A percentile compares a stretch with the other conserved stretches of the same genome.
These are phyloP conservation scores for Gymnorhina tibicen DNA, from an alignment of 2,113 vertebrate genomes.

Conservation along the genomic window DNA sequence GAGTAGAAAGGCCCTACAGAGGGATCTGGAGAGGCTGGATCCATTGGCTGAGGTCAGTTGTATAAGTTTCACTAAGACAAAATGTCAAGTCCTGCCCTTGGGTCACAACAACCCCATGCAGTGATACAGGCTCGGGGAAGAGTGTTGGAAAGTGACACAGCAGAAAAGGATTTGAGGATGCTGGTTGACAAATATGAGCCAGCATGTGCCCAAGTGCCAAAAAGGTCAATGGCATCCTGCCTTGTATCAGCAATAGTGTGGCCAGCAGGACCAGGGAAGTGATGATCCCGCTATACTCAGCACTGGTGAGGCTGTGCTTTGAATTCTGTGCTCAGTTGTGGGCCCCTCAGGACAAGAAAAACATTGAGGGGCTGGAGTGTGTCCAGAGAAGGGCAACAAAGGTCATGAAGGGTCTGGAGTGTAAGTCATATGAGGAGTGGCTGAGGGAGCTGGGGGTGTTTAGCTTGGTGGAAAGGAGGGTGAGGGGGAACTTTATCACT, in stretches of 20 bases:
- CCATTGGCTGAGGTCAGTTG: fast-evolving
- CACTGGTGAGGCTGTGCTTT: background rate
- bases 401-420: background rate
- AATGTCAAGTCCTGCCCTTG: background rate
- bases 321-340: background rate
- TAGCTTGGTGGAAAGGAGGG: background rate
- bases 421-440: background rate
- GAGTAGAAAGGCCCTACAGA: background rate
- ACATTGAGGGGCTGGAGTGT: background rate
- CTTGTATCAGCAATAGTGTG: background rate
- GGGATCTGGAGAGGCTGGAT: background rate
- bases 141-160: background rate
- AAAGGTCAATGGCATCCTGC: background rate
- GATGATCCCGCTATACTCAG: no score
- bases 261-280: background rate
- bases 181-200: background rate
- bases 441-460: background rate
- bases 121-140: background rate
- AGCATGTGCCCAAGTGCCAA: background rate
- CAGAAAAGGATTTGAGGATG: background rate
- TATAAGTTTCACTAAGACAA: background rate
- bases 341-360: background rate
- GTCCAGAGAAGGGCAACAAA: background rate
- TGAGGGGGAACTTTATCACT: background rate
- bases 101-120: background rate